Evolutionary conservation across 2,888 invertebrate species (phyloP).

Genomic region (Seira musarum): DNA sequence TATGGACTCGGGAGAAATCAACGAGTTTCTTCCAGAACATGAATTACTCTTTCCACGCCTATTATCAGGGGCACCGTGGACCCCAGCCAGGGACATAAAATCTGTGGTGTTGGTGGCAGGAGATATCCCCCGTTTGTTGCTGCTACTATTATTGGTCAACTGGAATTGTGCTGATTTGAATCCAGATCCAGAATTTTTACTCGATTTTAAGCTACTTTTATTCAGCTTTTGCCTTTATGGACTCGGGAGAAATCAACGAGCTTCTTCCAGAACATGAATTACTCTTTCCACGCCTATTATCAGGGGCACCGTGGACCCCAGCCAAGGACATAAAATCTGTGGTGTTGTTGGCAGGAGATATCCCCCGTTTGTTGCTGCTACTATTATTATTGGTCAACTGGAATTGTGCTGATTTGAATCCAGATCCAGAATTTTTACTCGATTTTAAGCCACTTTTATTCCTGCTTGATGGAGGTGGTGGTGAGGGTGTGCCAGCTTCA

Average conservation of each 20-base stretch:
- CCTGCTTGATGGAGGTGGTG: constrained; percentile 57
- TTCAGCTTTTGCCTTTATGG: constrained; percentile 49
- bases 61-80: constrained; percentile 35
- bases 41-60: constrained; percentile 29
- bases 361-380: not conserved
- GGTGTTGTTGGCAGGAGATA: not conserved
- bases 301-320: constrained; percentile 33
- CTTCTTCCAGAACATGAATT: constrained; percentile 5
- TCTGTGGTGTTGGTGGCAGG: not conserved
- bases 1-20: constrained; percentile 45
- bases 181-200: not conserved
- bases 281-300: constrained; percentile 39
- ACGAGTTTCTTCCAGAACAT: constrained; percentile 17
- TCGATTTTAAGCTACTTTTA: constrained; percentile 40
- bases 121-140: not conserved
- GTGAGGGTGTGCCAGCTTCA: constrained; percentile 59
- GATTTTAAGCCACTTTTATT: constrained; percentile 46
- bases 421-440: not conserved
- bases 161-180: constrained; percentile 45
- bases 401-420: constrained; percentile 41
- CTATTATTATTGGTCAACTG: constrained; percentile 16
- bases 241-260: constrained; percentile 44
- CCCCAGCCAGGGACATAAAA: constrained; percentile 45
- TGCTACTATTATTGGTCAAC: constrained; percentile 1
- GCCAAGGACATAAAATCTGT: constrained; percentile 46